These are phyloP conservation scores for Tuberolachnus salignus DNA, from an alignment of 2,888 invertebrate genomes.

Conservation along the genomic window DNA sequence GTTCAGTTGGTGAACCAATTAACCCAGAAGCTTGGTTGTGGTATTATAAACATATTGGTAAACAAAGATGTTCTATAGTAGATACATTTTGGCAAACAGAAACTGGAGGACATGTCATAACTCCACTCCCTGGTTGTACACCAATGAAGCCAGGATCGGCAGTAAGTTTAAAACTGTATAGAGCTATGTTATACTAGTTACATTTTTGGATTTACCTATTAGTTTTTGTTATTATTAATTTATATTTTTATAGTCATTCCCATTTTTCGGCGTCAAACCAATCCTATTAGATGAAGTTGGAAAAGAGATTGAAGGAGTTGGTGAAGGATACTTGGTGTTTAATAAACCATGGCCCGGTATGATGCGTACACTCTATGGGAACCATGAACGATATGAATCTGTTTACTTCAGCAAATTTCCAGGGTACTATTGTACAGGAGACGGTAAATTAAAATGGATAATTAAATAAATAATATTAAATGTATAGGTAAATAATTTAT, in stretches of 20 bases:
- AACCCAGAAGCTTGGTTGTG: constrained; percentile 98
- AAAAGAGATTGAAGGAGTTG: constrained; percentile 80
- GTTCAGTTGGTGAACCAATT: constrained; percentile 98
- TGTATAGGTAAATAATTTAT: background rate
- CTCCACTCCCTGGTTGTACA: constrained; percentile 93
- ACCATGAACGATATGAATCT: constrained; percentile 86
- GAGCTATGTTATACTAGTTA: background rate
- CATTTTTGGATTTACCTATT: background rate
- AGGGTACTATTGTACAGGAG: constrained; percentile 97
- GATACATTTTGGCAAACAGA: constrained; percentile 99
- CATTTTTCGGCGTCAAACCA: constrained; percentile 96
- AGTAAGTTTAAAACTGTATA: constrained; percentile 67
- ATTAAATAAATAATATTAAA: background rate
- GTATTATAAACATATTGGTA: constrained; percentile 87
- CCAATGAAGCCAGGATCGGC: constrained; percentile 98
- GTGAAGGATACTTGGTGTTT: constrained; percentile 95
- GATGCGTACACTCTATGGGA: constrained; percentile 91
- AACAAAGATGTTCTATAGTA: constrained; percentile 84
- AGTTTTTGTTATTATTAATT: constrained; percentile 38
- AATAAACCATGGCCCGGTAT: constrained; percentile 97
- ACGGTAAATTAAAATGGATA: constrained; percentile 70
- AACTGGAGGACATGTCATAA: constrained; percentile 96
- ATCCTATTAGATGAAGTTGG: constrained; percentile 87
- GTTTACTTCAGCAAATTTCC: constrained; percentile 96
- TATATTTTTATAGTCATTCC: constrained; percentile 74